Conservation (phyloP, 2,113 vertebrate species). For the Cnemophilus loriae region DNA sequence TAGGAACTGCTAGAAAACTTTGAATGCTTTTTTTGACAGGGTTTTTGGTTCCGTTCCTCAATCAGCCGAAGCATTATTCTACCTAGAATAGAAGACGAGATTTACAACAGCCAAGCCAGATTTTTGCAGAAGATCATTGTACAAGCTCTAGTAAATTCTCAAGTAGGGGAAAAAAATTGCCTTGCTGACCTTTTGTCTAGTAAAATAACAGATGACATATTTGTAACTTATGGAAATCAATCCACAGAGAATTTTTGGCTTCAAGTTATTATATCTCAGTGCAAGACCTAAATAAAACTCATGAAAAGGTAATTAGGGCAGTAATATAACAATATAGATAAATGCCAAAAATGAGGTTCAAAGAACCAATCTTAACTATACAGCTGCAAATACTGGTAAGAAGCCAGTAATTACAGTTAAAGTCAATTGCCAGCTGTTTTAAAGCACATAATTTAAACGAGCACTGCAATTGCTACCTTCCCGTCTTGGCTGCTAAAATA, state of each 20-base stretch:
- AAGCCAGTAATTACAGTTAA: conserved; percentile 62
- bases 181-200: conserved; percentile 64
- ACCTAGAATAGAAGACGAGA: background rate
- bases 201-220: conserved; percentile 48
- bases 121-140: conserved; percentile 32
- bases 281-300: conserved; percentile 67
- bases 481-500: background rate
- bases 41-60: background rate
- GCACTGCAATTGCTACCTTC: conserved; percentile 6
- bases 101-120: background rate
- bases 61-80: background rate
- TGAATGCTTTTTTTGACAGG: background rate
- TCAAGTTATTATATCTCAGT: conserved; percentile 59
- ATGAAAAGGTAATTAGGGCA: conserved; percentile 52
- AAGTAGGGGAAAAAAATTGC: conserved; percentile 47
- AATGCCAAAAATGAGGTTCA: conserved; percentile 47
- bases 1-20: background rate
- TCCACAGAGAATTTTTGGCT: conserved; percentile 15
- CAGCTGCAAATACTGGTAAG: conserved; percentile 62
- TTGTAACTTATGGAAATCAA: conserved; percentile 69
- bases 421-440: conserved; percentile 35
- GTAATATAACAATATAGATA: conserved; percentile 57
- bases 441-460: background rate
- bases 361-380: conserved; percentile 42
- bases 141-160: conserved; percentile 16